phyloP scores from a whole-genome alignment of 1,140 invertebrate genomes.

The Triops cancriformis region DNA sequence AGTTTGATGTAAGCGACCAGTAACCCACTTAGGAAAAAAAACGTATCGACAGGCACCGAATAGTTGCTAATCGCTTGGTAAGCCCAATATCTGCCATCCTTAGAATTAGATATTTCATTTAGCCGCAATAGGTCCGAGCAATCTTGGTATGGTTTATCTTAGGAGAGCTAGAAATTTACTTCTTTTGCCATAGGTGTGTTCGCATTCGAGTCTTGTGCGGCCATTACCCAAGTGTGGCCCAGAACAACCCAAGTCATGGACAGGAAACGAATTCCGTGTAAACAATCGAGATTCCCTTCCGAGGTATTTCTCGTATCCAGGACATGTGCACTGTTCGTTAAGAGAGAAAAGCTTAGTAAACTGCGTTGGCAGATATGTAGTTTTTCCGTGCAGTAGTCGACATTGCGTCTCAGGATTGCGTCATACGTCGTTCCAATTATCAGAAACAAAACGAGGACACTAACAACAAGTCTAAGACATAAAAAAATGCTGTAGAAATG shows the following conservation, averaged over 20 bases:
- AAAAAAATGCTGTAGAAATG: no score
- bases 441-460: conserved; percentile 3
- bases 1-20: conserved; percentile 26
- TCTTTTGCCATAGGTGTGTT: not conserved
- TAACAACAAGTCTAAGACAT: not conserved
- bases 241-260: conserved; percentile 86
- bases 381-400: not conserved
- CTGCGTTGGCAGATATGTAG: not conserved
- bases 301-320: conserved; percentile 39
- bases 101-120: no score
- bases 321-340: conserved; percentile 38
- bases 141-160: not conserved
- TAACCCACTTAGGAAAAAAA: conserved; percentile 21
- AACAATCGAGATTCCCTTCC: conserved; percentile 64
- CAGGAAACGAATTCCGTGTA: conserved; percentile 75
- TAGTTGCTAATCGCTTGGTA: conserved; percentile 14
- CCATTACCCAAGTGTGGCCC: conserved; percentile 76
- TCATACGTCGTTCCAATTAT: conserved; percentile 9
- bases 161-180: not conserved
- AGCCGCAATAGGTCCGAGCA: no score
- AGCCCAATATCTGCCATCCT: not conserved
- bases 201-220: conserved; percentile 39
- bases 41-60: conserved; percentile 17
- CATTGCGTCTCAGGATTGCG: not conserved
- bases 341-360: conserved; percentile 35